Evolutionary conservation across 2,113 vertebrate genomes (phyloP).

Genomic region (Planiliza haematocheilus): DNA sequence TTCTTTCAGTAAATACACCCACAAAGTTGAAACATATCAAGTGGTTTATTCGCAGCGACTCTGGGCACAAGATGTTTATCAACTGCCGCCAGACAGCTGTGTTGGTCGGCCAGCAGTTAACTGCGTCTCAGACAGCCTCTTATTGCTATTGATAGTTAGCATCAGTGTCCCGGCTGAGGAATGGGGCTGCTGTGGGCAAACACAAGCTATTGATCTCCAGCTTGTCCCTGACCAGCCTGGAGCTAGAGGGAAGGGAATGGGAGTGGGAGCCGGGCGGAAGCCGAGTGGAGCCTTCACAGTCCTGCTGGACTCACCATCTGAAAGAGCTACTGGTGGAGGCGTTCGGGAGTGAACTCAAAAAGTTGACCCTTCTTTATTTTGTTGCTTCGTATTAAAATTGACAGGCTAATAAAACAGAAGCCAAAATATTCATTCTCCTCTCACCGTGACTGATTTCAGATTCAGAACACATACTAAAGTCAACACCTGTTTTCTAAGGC

Average conservation of each 20-base stretch:
- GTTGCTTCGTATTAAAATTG: constrained; percentile 8
- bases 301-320: constrained; percentile 57
- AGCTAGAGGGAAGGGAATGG: constrained; percentile 73
- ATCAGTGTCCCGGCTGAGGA: constrained; percentile 88
- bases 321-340: constrained; percentile 38
- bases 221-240: constrained; percentile 73
- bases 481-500: not conserved
- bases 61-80: constrained; percentile 86
- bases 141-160: constrained; percentile 89
- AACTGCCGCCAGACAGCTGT: constrained; percentile 83
- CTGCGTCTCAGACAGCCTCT: constrained; percentile 85
- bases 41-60: constrained; percentile 83
- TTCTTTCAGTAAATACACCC: constrained; percentile 78
- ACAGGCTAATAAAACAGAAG: not conserved
- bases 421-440: not conserved
- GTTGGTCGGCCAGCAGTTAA: constrained; percentile 79
- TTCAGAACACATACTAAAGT: not conserved
- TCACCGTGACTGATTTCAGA: not conserved
- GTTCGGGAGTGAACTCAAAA: constrained; percentile 5
- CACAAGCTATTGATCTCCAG: constrained; percentile 86
- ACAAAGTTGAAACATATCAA: constrained; percentile 83
- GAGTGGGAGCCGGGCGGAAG: constrained; percentile 41
- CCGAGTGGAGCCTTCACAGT: constrained; percentile 4
- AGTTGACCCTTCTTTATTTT: constrained; percentile 4
- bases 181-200: constrained; percentile 85